Evolutionary conservation across 2,113 vertebrate genomes (phyloP).

Genomic region (Syngnathus typhle): DNA sequence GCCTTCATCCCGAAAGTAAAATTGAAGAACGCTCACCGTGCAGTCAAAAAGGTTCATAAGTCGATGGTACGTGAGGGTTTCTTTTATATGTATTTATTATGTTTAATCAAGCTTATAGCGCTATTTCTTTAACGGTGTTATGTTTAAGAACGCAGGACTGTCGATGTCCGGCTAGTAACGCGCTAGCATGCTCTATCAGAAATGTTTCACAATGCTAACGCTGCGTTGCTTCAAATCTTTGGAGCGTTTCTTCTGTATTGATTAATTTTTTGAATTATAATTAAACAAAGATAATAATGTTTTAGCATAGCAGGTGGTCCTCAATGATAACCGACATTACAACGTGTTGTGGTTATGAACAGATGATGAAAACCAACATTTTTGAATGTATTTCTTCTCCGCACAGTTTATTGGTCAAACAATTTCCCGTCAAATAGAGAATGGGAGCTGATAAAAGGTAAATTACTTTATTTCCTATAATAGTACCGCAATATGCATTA

Average conservation of each 20-base stretch:
- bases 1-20: neutral
- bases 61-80: neutral
- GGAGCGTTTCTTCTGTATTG: neutral
- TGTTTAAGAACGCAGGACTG: neutral
- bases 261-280: neutral
- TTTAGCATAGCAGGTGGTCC: neutral
- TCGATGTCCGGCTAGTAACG: neutral
- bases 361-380: neutral
- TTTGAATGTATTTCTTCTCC: neutral
- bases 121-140: neutral
- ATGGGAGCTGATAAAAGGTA: constrained; percentile 57
- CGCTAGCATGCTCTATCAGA: neutral
- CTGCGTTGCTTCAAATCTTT: neutral
- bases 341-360: neutral
- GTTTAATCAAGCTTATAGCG: neutral
- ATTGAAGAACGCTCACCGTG: neutral
- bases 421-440: neutral
- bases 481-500: neutral
- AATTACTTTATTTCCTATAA: neutral
- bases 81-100: neutral
- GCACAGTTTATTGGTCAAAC: constrained; percentile 6
- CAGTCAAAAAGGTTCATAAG: neutral
- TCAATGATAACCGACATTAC: neutral
- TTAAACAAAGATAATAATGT: neutral
- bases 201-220: neutral